A percentile compares a stretch with the other conserved stretches of the same genome.
Evolutionary conservation across 2,888 invertebrate genomes (phyloP).

Genomic region (Stenoptilia bipunctidactyla): DNA sequence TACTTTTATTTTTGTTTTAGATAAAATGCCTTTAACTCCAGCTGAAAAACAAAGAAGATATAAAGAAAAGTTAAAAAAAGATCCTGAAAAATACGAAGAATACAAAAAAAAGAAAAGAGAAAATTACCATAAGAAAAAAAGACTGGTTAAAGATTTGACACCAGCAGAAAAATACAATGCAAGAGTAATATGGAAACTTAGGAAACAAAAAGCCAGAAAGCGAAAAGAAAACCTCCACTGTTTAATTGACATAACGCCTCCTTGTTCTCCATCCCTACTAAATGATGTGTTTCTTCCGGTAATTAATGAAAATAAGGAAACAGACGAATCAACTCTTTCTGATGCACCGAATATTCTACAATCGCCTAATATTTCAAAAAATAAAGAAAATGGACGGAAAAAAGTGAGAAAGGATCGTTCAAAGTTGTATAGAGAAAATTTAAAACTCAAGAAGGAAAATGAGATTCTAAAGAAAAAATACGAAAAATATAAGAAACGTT

Average conservation of each 20-base stretch:
- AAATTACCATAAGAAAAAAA: slow-evolving; percentile 11
- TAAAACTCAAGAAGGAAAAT: slow-evolving; percentile 8
- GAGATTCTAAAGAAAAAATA: slow-evolving; percentile 9
- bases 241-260: slow-evolving; percentile 4
- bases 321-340: not conserved
- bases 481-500: slow-evolving; percentile 14
- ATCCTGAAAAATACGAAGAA: slow-evolving; percentile 10
- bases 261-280: slow-evolving; percentile 6
- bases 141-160: slow-evolving; percentile 11
- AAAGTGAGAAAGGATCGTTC: slow-evolving; percentile 6
- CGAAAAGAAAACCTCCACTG: slow-evolving; percentile 1
- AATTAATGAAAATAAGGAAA: not conserved
- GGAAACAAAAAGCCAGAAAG: slow-evolving; percentile 4
- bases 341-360: not conserved
- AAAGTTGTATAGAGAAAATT: slow-evolving; percentile 12
- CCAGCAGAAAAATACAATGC: slow-evolving; percentile 10
- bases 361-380: not conserved
- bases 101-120: slow-evolving; percentile 9
- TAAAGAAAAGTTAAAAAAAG: slow-evolving; percentile 11
- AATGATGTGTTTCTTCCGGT: not conserved
- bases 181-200: slow-evolving; percentile 8
- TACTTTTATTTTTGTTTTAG: too few relatives aligned
- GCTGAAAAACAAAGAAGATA: slow-evolving; percentile 8
- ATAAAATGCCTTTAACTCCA: slow-evolving; percentile 6
- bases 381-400: slow-evolving; percentile 1